Conservation (phyloP, 2,797 vertebrate species). For the Heterohyrax brucei region DNA sequence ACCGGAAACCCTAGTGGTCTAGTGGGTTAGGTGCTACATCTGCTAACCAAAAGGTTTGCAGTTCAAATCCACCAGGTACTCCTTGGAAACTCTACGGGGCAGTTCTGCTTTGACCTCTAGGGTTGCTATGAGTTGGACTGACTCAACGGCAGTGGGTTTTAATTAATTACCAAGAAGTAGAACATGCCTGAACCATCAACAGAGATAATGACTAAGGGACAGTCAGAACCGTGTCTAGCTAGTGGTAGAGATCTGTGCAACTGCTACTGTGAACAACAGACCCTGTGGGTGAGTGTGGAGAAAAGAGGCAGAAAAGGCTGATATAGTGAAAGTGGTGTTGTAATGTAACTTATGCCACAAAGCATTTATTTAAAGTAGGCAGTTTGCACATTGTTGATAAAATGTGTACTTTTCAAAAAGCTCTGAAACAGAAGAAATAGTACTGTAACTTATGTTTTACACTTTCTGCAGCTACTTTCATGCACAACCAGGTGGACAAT, state of each 20-base stretch:
- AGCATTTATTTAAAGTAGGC: background rate
- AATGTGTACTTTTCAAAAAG: background rate
- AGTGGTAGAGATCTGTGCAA: background rate
- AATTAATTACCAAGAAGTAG: background rate
- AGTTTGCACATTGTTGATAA: background rate
- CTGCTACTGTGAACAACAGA: background rate
- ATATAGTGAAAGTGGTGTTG: background rate
- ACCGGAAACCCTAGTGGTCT: too few species aligned
- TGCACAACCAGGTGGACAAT: background rate
- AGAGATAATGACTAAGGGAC: background rate
- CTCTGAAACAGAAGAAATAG: background rate
- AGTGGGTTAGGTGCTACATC: too few species aligned
- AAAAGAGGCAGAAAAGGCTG: rapidly evolving
- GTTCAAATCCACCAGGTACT: too few species aligned
- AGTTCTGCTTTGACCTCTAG: too few species aligned
- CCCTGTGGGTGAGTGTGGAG: background rate
- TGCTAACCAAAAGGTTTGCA: too few species aligned
- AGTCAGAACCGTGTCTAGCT: background rate
- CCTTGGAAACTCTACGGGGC: too few species aligned
- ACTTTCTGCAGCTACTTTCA: background rate
- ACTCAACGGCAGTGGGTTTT: background rate
- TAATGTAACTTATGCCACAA: background rate
- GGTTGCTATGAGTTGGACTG: too few species aligned
- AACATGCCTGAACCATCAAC: background rate
- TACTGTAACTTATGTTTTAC: background rate